Percentiles rank a stretch among this genome's conserved stretches.
Evolutionary conservation across 2,888 invertebrate genomes (phyloP).

Genomic region (Coleophora flavipennella): DNA sequence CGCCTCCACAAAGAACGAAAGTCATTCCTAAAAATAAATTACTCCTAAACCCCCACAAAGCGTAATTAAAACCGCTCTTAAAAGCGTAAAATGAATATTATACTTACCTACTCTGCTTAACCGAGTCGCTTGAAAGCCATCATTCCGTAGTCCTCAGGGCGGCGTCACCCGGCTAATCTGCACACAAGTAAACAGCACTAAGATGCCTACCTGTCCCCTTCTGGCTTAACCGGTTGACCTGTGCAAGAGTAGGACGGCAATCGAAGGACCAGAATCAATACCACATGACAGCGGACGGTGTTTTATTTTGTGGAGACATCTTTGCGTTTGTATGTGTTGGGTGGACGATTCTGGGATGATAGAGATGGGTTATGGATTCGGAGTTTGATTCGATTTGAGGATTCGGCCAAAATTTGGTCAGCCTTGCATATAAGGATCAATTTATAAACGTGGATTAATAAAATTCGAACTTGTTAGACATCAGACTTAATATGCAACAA

Average conservation of each 20-base stretch:
- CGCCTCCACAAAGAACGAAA: too few relatives aligned
- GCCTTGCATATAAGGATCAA: too few relatives aligned
- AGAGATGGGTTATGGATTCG: not conserved
- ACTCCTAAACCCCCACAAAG: too few relatives aligned
- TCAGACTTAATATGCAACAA: too few relatives aligned
- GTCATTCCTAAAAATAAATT: too few relatives aligned
- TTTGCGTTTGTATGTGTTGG: conserved; percentile 20
- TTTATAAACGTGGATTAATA: too few relatives aligned
- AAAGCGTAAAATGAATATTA: too few relatives aligned
- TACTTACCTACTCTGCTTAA: too few relatives aligned
- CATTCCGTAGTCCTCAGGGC: conserved; percentile 24
- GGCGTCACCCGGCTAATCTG: conserved; percentile 43
- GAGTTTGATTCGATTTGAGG: too few relatives aligned
- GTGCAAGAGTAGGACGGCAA: conserved; percentile 31
- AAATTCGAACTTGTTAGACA: too few relatives aligned
- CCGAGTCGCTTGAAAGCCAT: too few relatives aligned
- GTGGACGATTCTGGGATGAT: conserved; percentile 1
- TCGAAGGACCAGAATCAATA: conserved; percentile 59
- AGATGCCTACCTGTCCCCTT: conserved; percentile 29
- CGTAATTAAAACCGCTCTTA: not conserved
- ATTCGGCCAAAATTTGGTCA: too few relatives aligned
- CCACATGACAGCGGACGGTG: conserved; percentile 52
- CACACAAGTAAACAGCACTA: conserved; percentile 43
- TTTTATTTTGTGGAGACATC: conserved; percentile 63
- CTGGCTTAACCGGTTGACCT: conserved; percentile 22